Evolutionary conservation across 2,888 invertebrate genomes (phyloP).

Genomic region (Diaperis boleti): DNA sequence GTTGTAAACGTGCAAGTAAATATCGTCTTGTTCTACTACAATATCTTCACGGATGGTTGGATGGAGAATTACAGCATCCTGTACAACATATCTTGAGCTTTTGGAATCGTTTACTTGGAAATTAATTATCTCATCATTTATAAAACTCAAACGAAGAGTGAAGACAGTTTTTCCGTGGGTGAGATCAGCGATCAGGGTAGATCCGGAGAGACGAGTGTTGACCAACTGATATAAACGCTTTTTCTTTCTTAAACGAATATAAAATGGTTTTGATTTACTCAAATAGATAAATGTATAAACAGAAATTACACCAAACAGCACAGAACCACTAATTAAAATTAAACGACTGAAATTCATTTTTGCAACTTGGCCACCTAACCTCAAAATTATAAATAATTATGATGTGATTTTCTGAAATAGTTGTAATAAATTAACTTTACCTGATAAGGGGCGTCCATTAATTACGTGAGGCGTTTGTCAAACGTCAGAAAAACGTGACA

Average conservation of each 20-base stretch:
- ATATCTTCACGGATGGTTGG: neutral
- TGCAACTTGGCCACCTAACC: neutral
- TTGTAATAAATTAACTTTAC: no score
- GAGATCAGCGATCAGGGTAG: neutral
- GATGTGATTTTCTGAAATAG: neutral
- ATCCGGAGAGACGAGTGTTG: neutral
- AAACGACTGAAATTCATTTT: conserved; percentile 1
- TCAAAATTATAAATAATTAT: neutral
- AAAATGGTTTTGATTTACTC: conserved; percentile 12
- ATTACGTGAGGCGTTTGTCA: no score
- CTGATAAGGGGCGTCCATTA: no score
- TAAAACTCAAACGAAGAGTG: conserved; percentile 3
- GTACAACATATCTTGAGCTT: neutral
- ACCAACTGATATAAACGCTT: neutral
- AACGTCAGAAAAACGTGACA: no score
- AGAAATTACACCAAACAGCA: neutral
- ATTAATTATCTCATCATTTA: conserved; percentile 6
- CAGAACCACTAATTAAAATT: neutral
- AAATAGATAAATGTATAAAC: neutral
- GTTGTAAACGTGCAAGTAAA: neutral
- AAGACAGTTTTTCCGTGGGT: neutral
- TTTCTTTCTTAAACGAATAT: conserved; percentile 15
- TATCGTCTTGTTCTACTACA: neutral
- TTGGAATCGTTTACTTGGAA: conserved; percentile 14
- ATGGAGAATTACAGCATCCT: conserved; percentile 6